Conservation (phyloP, 2,113 vertebrate genomes). For the Colaptes auratus region DNA sequence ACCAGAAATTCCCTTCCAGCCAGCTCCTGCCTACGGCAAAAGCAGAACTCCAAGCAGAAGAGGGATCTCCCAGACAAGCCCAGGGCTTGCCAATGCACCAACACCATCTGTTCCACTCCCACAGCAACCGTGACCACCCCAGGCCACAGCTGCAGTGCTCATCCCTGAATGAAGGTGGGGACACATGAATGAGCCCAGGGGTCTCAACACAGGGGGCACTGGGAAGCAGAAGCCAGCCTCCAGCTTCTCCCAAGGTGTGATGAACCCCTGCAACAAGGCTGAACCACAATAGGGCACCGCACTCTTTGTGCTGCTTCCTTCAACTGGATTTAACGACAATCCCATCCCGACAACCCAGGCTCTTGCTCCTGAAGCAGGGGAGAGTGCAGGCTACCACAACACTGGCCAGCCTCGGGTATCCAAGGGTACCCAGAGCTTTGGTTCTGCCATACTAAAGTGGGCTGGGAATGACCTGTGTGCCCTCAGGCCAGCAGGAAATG, state of each 20-base stretch:
- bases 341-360: rapidly evolving
- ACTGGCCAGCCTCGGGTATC: rapidly evolving
- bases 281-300: rapidly evolving
- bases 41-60: rapidly evolving
- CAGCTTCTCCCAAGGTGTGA: rapidly evolving
- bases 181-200: rapidly evolving
- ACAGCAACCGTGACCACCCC: rapidly evolving
- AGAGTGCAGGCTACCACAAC: rapidly evolving
- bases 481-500: too few species aligned
- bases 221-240: rapidly evolving
- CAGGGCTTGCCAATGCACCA: rapidly evolving
- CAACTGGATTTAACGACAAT: rapidly evolving
- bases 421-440: rapidly evolving
- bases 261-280: rapidly evolving
- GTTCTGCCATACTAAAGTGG: rapidly evolving
- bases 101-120: neutral
- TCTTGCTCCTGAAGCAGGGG: rapidly evolving
- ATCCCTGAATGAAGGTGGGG: rapidly evolving
- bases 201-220: neutral
- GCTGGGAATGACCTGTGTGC: rapidly evolving
- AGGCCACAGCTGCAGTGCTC: rapidly evolving
- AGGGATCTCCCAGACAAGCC: too few species aligned
- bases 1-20: neutral
- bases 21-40: neutral
- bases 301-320: neutral